Evolutionary conservation across 2,113 vertebrate species (phyloP), one percentile per base, ranked within the genome.

Genomic region (Egretta garzetta): DNA sequence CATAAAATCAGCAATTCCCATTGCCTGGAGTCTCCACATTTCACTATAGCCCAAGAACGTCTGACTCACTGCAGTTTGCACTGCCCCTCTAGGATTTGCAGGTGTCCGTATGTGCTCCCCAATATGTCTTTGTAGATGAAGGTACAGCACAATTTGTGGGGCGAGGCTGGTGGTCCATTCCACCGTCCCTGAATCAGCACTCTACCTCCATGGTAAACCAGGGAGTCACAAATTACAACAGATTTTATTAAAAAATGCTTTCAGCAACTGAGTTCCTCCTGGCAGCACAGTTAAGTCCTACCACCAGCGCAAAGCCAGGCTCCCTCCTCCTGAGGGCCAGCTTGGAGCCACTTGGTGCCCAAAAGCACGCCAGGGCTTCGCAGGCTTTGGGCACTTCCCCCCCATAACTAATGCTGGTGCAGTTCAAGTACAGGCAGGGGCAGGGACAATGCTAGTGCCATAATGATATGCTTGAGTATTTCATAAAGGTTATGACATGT

Each of bases 121-220:
- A 23, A 20, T 6, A 47, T 0, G 0, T 59, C 67, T 81, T 59
- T 63, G 37, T 19, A 83, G 67, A 21, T 43, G 23, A 79, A 85
- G 6, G 9, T n/a, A 35, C 5, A 59, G 56, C 13, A 63, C 12
- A 79, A 67, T 41, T 32, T 39, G 27, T 47, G 39, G 24, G 22
- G 6, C n/a, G 35, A 63, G 52, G 66, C 8, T 93, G 35, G 6
- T 37, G 43, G 10, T 56, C 26, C 56, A 17, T 60, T 87, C 39
- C 58, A 47, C 12, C 4, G 10, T 17, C 24, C 27, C 12, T 71
- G 6, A 1, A 30, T 3, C 3, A 1, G 22, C 23, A 9, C 24
- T 66, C 39, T 58, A 16, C 32, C 24, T 68, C 64, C 4, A 2
- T 22, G 11, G 41, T 50, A 90, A 89, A 84, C 6, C 35, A 64